Evolutionary conservation across 2,888 invertebrate species (phyloP), one percentile per base, ranked within the genome.

Genomic region (Pandemis cinnamomeana): DNA sequence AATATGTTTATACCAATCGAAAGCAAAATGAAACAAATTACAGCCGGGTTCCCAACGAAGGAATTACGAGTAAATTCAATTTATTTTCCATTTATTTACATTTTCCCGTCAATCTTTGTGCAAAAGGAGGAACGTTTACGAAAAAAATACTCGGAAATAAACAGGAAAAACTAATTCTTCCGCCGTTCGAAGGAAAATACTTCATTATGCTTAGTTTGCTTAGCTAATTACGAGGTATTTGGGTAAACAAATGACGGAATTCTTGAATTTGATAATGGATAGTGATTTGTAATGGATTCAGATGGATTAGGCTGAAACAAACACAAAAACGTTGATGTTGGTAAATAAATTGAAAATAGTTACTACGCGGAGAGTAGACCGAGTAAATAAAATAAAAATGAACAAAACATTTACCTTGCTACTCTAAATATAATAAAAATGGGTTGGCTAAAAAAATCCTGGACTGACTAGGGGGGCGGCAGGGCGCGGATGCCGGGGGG

Each of bases 11-110:
- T 58, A 58, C 11, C 15, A 53, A 67, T 51, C 42, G 5, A 61
- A 73, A 69, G 27, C n/a, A 8, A 51, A 61, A 36, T 58, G 48
- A 70, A 66, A 58, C 42, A 55, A 60, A 70, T 58, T 66, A 60
- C 63, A 64, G 51, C 20, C 60, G 15, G 1, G 58, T 10, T 42
- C 53, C 27, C 36, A 41, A 58, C 58, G 5, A 27, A 58, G 27
- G 46, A 66, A 60, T 72, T 64, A 74, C 70, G 60, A 13, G 44
- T 13, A 70, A 70, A 74, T 74, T 70, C 66, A 74, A 74, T 74
- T 74, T 74, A 70, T 74, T 73, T 64, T 48, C 60, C 70, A 70
- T 74, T 73, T 74, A 74, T 70, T 70, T 74, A 73, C 66, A 74
- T 67, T 66, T 74, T 44, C 60, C 69, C 42, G 66, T 13, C 61